Evolutionary conservation across 2,888 invertebrate species (phyloP).

Genomic region (Leuctra nigra): DNA sequence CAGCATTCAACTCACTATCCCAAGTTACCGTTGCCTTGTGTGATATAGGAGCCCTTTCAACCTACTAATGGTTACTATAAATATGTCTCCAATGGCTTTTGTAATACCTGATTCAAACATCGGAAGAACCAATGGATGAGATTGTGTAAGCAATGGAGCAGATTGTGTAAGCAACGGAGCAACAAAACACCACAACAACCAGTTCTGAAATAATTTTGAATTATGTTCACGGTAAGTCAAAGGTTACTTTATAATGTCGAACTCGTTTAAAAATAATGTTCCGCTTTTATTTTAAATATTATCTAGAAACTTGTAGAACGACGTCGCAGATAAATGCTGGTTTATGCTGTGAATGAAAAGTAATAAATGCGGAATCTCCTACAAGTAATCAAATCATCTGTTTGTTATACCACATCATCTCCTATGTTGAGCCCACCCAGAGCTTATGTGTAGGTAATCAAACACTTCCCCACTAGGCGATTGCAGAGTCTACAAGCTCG

Average conservation of each 20-base stretch:
- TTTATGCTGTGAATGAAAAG: too few species aligned
- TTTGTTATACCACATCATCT: too few species aligned
- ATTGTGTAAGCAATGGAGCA: neutral
- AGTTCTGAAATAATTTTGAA: slow-evolving; percentile 1
- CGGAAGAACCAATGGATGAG: neutral
- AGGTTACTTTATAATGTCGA: slow-evolving; percentile 3
- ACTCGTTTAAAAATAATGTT: slow-evolving; percentile 1
- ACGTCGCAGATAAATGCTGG: too few species aligned
- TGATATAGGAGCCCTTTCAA: slow-evolving; percentile 3
- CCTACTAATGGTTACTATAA: slow-evolving; percentile 13
- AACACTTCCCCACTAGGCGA: too few species aligned
- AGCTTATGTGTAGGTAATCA: too few species aligned
- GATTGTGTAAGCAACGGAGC: neutral
- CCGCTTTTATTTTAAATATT: too few species aligned
- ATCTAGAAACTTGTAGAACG: too few species aligned
- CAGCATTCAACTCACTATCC: neutral
- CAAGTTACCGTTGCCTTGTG: neutral
- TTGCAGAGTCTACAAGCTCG: too few species aligned
- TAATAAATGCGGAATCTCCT: too few species aligned
- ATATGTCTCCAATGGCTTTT: neutral
- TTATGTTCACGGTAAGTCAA: neutral
- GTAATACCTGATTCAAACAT: neutral
- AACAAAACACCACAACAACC: neutral
- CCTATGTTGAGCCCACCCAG: too few species aligned
- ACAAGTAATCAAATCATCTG: too few species aligned